These are phyloP conservation scores for Brienomyrus longianalis DNA, from an alignment of 2,113 vertebrate species.

Conservation along the genomic window DNA sequence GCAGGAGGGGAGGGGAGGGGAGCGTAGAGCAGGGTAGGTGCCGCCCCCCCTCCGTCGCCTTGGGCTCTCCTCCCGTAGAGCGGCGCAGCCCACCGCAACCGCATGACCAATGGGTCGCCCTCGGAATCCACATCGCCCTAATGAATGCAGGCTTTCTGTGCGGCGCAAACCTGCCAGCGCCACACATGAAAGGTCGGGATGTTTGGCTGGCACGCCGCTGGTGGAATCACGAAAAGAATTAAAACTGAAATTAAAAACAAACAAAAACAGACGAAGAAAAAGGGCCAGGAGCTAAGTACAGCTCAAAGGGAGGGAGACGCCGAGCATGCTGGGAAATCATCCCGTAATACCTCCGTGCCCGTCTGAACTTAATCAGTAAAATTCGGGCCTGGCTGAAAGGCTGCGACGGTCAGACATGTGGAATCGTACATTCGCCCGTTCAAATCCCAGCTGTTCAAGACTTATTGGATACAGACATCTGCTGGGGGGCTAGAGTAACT, in stretches of 20 bases:
- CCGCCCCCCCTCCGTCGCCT: neutral
- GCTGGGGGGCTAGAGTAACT: neutral
- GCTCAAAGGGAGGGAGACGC: neutral
- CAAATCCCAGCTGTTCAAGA: neutral
- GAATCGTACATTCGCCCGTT: neutral
- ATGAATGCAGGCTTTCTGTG: neutral
- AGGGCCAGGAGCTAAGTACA: neutral
- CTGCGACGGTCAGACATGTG: neutral
- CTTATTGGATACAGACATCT: neutral
- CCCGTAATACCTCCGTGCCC: neutral
- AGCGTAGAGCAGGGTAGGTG: neutral
- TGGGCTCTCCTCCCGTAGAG: neutral
- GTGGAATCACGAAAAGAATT: neutral
- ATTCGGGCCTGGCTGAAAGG: neutral
- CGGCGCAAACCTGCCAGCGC: neutral
- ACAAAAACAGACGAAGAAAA: neutral
- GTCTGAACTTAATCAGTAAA: neutral
- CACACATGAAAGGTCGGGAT: neutral
- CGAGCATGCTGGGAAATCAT: neutral
- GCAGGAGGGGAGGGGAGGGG: neutral
- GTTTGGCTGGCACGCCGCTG: neutral
- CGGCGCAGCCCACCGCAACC: neutral
- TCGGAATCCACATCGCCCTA: neutral
- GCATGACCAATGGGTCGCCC: slow-evolving; percentile 7
- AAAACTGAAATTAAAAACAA: neutral